Conservation (phyloP, 2,113 vertebrate species). For the Camelus dromedarius region DNA sequence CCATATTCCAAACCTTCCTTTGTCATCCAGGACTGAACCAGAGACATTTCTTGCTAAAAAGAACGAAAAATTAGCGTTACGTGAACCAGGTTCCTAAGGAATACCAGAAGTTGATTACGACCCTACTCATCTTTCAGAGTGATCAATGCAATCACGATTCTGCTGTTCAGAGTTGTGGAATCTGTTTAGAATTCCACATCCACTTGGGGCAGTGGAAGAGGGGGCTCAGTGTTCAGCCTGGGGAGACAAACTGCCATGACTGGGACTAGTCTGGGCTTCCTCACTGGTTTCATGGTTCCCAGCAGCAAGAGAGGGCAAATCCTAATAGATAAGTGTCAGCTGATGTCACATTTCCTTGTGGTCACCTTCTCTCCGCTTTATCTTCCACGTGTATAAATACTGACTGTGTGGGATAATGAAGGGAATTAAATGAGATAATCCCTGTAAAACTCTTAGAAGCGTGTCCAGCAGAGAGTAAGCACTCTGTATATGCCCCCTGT, state of each 20-base stretch:
- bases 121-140: background rate
- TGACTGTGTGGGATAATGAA: background rate
- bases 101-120: background rate
- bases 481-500: fast-evolving
- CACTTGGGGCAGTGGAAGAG: background rate
- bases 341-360: background rate
- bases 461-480: background rate
- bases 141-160: background rate
- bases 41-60: background rate
- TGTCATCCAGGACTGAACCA: background rate
- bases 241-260: background rate
- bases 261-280: background rate
- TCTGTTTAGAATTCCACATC: background rate
- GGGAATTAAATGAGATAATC: background rate
- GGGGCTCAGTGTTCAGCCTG: background rate
- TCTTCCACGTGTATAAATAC: background rate
- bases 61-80: background rate
- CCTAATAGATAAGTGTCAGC: background rate
- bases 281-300: background rate
- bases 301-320: background rate
- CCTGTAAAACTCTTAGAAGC: background rate
- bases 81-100: background rate
- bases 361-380: background rate
- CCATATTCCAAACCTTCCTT: background rate
- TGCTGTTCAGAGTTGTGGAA: background rate